phyloP scores from a whole-genome alignment of 2,797 vertebrate genomes.

The Falco novaeseelandiae region DNA sequence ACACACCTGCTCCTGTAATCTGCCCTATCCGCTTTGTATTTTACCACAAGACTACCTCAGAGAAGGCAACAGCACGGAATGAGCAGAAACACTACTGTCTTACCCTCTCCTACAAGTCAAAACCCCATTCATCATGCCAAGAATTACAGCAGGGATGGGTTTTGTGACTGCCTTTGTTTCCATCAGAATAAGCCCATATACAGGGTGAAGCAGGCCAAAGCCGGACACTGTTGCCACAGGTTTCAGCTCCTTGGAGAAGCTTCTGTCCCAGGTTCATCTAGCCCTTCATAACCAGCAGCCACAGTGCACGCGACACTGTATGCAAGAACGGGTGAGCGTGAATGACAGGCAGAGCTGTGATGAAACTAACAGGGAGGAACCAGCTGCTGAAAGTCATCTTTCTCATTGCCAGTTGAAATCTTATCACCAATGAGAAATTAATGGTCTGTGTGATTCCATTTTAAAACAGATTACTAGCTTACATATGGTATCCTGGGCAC shows the following conservation, averaged over 20 bases:
- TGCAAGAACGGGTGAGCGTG: rapidly evolving
- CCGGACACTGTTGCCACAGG: background rate
- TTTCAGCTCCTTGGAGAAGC: background rate
- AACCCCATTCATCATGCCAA: rapidly evolving
- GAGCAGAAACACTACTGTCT: background rate
- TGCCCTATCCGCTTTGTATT: background rate
- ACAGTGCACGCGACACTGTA: rapidly evolving
- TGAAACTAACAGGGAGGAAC: background rate
- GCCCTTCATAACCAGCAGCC: background rate
- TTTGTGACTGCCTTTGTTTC: background rate
- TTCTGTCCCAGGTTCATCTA: background rate
- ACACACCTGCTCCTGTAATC: background rate
- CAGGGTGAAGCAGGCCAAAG: background rate
- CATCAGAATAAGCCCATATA: background rate
- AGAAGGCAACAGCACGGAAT: background rate
- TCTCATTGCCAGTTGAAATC: background rate
- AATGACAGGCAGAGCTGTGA: background rate
- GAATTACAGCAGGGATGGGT: background rate
- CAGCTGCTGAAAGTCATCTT: background rate
- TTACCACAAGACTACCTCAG: background rate
- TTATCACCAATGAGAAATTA: background rate
- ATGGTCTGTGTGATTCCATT: background rate
- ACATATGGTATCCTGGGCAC: rapidly evolving
- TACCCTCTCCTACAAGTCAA: background rate
- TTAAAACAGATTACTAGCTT: background rate